Conservation (phyloP, 2,797 vertebrate genomes). For the Enteromius anoplus region DNA sequence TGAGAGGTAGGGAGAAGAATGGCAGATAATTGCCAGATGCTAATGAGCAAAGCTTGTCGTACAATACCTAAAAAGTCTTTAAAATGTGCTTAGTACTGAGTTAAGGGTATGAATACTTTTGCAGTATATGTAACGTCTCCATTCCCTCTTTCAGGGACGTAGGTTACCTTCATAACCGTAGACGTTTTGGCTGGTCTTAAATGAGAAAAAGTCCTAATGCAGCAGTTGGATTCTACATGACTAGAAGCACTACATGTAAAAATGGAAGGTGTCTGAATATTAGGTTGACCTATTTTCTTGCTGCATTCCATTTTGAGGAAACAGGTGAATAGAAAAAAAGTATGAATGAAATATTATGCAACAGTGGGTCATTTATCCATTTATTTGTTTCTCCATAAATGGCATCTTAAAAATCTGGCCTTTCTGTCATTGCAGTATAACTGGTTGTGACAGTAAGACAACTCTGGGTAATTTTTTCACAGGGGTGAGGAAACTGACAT, state of each 20-base stretch:
- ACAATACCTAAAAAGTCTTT: too few species aligned
- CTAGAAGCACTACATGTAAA: not conserved
- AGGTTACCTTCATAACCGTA: too few species aligned
- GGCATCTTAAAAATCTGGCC: constrained; percentile 10
- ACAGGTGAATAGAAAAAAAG: not conserved
- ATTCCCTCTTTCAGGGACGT: too few species aligned
- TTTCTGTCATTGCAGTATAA: constrained; percentile 28
- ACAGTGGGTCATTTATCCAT: not conserved
- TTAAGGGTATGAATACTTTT: too few species aligned
- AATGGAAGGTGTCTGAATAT: not conserved
- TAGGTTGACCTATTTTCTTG: not conserved
- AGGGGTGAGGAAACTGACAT: constrained; percentile 56
- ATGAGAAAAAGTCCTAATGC: too few species aligned
- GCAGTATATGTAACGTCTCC: too few species aligned
- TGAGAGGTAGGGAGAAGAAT: too few species aligned
- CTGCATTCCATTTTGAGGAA: not conserved
- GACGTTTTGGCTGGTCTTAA: too few species aligned
- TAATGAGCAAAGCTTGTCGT: too few species aligned
- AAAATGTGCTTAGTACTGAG: too few species aligned
- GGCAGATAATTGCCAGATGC: too few species aligned
- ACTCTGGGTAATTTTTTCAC: constrained; percentile 50
- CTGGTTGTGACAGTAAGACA: constrained; percentile 35
- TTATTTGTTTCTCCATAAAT: not conserved
- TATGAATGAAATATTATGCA: not conserved
- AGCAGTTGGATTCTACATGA: not conserved